These are phyloP conservation scores for zebrafish (Danio rerio) DNA, from an alignment of 2,113 vertebrate genomes.

Conservation along the genomic window GRCz12tu NC_133180.1:61380001-61380500, in stretches of 20 bases:
- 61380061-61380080: not conserved
- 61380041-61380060: not conserved
- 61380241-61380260: slow-evolving; percentile 34
- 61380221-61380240: slow-evolving; percentile 42
- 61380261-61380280: slow-evolving; percentile 17
- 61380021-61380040: slow-evolving; percentile 20
- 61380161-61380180: slow-evolving; percentile 48
- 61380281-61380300: slow-evolving; percentile 46
- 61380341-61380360: slow-evolving; percentile 57
- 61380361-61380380: slow-evolving; percentile 60
- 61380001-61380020: not conserved
- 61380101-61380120: slow-evolving; percentile 31
- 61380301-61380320: slow-evolving; percentile 57
- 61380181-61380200: slow-evolving; percentile 31
- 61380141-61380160: slow-evolving; percentile 40
- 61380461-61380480: slow-evolving; percentile 31
- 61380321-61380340: slow-evolving; percentile 57
- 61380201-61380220: slow-evolving; percentile 24
- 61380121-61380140: slow-evolving; percentile 4
- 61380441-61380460: slow-evolving; percentile 48
- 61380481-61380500: slow-evolving; percentile 26
- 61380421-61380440: slow-evolving; percentile 44
- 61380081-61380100: slow-evolving; percentile 2
- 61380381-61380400: slow-evolving; percentile 56
- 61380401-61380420: slow-evolving; percentile 58